Percentiles rank a stretch among this genome's conserved stretches.
Conservation (phyloP, 2,797 vertebrate genomes). For the Lithobates pipiens region DNA sequence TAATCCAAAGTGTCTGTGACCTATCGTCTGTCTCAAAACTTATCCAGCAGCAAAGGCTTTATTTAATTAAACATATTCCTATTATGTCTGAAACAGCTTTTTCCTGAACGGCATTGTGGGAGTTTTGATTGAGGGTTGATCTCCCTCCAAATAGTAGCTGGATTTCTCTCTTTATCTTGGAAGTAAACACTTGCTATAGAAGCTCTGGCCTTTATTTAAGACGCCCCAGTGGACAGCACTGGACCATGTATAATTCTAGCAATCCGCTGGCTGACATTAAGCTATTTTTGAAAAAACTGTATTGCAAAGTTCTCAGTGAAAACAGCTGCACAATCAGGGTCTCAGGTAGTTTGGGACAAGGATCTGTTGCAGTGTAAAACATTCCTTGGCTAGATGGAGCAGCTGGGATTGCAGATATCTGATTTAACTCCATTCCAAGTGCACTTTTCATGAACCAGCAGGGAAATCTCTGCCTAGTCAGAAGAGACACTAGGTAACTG, state of each 20-base stretch:
- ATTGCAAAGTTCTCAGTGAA: slow-evolving; percentile 16
- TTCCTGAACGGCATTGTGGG: slow-evolving; percentile 15
- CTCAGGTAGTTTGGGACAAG: slow-evolving; percentile 42
- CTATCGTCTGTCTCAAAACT: slow-evolving; percentile 20
- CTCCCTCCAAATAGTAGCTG: slow-evolving; percentile 53
- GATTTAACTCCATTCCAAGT: slow-evolving; percentile 49
- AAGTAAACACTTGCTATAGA: slow-evolving; percentile 48
- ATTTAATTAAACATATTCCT: slow-evolving; percentile 34
- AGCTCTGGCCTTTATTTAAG: slow-evolving; percentile 32
- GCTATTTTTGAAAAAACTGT: slow-evolving; percentile 23
- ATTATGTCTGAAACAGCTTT: slow-evolving; percentile 13
- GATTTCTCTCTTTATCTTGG: slow-evolving; percentile 32
- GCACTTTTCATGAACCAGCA: slow-evolving; percentile 59
- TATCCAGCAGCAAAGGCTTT: slow-evolving; percentile 40
- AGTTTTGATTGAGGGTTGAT: slow-evolving; percentile 38
- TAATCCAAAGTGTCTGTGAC: slow-evolving; percentile 33
- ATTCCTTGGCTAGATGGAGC: slow-evolving; percentile 51
- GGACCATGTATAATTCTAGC: slow-evolving; percentile 32
- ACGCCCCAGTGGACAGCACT: slow-evolving; percentile 20
- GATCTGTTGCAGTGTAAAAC: slow-evolving; percentile 43
- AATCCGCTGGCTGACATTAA: slow-evolving; percentile 39
- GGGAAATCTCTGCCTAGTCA: slow-evolving; percentile 50
- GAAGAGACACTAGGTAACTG: slow-evolving; percentile 54
- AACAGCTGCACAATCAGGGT: slow-evolving; percentile 25
- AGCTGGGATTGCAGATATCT: slow-evolving; percentile 40